Evolutionary conservation across 2,797 vertebrate genomes (phyloP).

Genomic region (Pseudotriccus pelzelni): DNA sequence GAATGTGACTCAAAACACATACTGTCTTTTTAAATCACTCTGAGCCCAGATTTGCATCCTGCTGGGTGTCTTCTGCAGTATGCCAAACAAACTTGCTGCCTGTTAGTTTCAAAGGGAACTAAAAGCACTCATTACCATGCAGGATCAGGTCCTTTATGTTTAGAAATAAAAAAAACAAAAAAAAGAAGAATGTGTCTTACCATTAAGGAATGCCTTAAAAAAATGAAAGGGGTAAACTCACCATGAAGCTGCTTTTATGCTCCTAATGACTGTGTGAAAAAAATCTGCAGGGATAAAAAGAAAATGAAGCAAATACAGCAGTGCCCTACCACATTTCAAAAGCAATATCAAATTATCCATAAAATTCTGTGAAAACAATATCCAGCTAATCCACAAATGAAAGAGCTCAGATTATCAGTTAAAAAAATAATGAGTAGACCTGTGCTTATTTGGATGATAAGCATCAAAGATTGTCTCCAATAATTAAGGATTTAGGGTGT

Average conservation of each 20-base stretch:
- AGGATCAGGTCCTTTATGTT: conserved; percentile 16
- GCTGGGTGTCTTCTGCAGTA: background rate
- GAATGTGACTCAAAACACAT: background rate
- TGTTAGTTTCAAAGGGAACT: background rate
- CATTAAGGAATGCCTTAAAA: conserved; percentile 5
- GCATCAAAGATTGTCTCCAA: conserved; percentile 2
- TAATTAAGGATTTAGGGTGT: conserved; percentile 49
- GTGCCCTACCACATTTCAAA: conserved; percentile 25
- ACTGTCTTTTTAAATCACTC: background rate
- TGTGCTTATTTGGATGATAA: conserved; percentile 8
- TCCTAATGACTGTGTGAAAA: conserved; percentile 2
- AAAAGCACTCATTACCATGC: background rate
- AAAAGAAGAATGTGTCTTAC: background rate
- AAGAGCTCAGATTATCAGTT: conserved; percentile 15
- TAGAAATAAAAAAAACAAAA: background rate
- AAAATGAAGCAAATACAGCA: conserved; percentile 34
- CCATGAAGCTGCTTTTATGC: conserved; percentile 11
- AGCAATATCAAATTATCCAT: background rate
- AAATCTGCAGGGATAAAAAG: conserved; percentile 24
- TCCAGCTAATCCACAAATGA: conserved; percentile 24
- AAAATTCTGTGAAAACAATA: conserved; percentile 39
- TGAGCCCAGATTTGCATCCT: background rate
- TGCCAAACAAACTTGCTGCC: background rate
- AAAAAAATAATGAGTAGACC: background rate
- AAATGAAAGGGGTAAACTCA: conserved; percentile 21